Conservation (phyloP, 1,140 invertebrate genomes). For the Bombus sylvicola region DNA sequence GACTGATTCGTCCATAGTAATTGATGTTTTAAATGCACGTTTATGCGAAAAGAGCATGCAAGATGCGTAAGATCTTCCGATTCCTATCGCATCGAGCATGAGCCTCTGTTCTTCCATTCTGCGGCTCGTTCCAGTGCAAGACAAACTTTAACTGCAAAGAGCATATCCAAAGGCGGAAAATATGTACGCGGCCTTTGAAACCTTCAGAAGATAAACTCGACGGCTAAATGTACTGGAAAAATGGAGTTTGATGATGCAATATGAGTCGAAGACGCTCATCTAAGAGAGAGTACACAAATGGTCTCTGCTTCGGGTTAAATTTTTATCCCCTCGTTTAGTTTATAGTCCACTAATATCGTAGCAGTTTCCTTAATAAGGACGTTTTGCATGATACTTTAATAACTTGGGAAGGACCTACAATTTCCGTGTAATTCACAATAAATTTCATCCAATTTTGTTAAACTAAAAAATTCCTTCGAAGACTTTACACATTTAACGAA, state of each 20-base stretch:
- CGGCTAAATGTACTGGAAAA: slow-evolving; percentile 25
- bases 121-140: not conserved
- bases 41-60: not conserved
- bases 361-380: not conserved
- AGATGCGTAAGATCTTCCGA: not conserved
- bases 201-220: slow-evolving; percentile 19
- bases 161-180: not conserved
- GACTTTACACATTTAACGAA: too few relatives aligned
- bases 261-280: not conserved
- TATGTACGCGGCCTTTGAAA: slow-evolving; percentile 10
- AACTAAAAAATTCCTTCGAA: too few relatives aligned
- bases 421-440: too few relatives aligned
- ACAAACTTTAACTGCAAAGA: slow-evolving; percentile 26
- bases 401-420: not conserved
- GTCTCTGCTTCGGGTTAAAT: not conserved
- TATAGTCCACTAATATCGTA: too few relatives aligned
- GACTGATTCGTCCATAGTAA: not conserved
- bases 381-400: not conserved
- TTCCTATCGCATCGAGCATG: not conserved
- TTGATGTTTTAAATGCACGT: not conserved
- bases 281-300: not conserved
- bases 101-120: not conserved
- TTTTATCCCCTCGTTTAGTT: not conserved
- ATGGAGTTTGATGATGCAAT: slow-evolving; percentile 16
- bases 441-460: too few relatives aligned